A percentile compares a stretch with the other conserved stretches of the same genome.
Conservation (phyloP, 2,113 vertebrate genomes). For the Gadus macrocephalus region DNA sequence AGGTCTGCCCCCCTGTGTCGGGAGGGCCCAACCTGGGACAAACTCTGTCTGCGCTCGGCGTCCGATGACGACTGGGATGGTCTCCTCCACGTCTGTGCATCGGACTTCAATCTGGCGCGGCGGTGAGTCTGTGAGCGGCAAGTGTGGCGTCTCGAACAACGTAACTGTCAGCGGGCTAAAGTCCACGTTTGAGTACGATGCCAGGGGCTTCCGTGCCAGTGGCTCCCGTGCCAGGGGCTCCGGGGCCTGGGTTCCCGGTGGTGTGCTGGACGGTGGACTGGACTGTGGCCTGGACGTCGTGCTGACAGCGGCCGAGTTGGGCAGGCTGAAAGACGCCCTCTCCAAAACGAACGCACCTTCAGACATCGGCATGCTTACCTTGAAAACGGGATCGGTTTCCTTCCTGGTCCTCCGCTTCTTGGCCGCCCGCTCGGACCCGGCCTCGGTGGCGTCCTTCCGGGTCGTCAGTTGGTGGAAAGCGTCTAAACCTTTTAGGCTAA, state of each 20-base stretch:
- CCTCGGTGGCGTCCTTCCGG: not conserved
- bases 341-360: constrained; percentile 49
- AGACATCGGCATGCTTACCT: constrained; percentile 55
- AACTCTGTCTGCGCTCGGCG: not conserved
- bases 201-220: not conserved
- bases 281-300: not conserved
- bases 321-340: constrained; percentile 47
- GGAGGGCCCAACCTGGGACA: too few species aligned
- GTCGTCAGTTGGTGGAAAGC: not conserved
- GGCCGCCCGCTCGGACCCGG: not conserved
- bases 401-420: not conserved
- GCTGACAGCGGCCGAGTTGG: not conserved
- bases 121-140: too few species aligned
- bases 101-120: too few species aligned
- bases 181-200: not conserved
- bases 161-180: not conserved
- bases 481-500: constrained; percentile 28
- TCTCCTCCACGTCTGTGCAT: too few species aligned
- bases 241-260: not conserved
- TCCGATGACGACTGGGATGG: not conserved
- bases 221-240: not conserved
- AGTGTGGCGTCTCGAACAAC: not conserved
- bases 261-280: not conserved
- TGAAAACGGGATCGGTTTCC: constrained; percentile 47
- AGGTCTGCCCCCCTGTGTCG: too few species aligned